Percentiles rank a stretch among this genome's conserved stretches.
phyloP scores from a whole-genome alignment of 1,140 invertebrate species.

The Cotesia glomerata region DNA sequence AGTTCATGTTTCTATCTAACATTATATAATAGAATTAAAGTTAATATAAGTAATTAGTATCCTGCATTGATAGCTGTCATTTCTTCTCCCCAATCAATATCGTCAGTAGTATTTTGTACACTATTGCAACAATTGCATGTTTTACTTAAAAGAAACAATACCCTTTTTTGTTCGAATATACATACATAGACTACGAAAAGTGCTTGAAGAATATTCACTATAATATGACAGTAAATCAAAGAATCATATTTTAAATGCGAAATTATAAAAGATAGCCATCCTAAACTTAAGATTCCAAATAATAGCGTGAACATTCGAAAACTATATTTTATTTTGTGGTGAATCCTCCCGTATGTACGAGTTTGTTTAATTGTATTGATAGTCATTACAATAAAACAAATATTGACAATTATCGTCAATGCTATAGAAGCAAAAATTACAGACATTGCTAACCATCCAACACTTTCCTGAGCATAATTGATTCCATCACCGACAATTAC shows the following conservation, averaged over 20 bases:
- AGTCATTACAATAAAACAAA: slow-evolving; percentile 81
- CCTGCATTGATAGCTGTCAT: slow-evolving; percentile 82
- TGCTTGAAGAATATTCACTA: slow-evolving; percentile 75
- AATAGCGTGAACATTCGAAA: slow-evolving; percentile 80
- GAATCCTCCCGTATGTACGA: slow-evolving; percentile 81
- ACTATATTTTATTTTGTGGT: slow-evolving; percentile 84
- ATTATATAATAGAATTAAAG: no score
- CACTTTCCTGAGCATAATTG: slow-evolving; percentile 50
- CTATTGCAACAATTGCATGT: slow-evolving; percentile 70
- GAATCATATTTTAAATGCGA: slow-evolving; percentile 75
- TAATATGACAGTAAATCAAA: slow-evolving; percentile 74
- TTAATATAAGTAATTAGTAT: slow-evolving; percentile 60
- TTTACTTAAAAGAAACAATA: slow-evolving; percentile 77
- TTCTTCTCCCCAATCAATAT: slow-evolving; percentile 83
- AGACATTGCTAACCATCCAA: slow-evolving; percentile 79
- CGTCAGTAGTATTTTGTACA: slow-evolving; percentile 67
- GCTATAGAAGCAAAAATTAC: slow-evolving; percentile 81
- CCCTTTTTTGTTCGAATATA: slow-evolving; percentile 76
- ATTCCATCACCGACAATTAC: slow-evolving; percentile 43
- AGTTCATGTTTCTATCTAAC: no score
- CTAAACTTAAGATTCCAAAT: slow-evolving; percentile 73
- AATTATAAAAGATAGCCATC: slow-evolving; percentile 76
- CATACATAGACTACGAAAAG: slow-evolving; percentile 79
- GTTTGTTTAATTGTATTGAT: slow-evolving; percentile 78
- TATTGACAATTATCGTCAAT: slow-evolving; percentile 76